Percentiles rank a stretch among this genome's conserved stretches.
Conservation (phyloP, 2,113 vertebrate genomes). For the Chaetodon auriga region DNA sequence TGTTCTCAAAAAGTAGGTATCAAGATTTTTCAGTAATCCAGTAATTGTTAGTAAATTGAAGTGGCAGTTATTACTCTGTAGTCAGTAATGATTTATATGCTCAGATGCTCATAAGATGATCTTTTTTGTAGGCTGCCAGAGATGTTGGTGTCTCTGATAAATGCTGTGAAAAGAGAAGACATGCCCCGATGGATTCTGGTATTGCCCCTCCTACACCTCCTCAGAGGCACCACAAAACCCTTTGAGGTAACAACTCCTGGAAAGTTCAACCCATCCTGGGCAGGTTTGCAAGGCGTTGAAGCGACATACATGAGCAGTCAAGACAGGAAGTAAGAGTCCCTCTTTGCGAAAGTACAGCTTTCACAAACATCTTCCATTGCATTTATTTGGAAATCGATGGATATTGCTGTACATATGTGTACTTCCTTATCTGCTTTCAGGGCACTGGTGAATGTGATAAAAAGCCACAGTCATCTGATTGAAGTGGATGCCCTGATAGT, state of each 20-base stretch:
- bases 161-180: accelerated
- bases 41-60: neutral
- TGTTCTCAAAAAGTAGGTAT: conserved; percentile 68
- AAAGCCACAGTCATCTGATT: conserved; percentile 77
- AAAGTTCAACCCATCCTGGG: conserved; percentile 75
- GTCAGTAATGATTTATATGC: neutral
- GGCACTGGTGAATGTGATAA: conserved; percentile 77
- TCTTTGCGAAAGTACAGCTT: neutral
- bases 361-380: neutral
- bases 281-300: conserved; percentile 81
- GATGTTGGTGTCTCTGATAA: conserved; percentile 46
- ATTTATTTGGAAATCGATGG: neutral
- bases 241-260: conserved; percentile 44
- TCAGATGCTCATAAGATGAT: neutral
- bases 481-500: conserved; percentile 78
- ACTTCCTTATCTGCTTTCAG: conserved; percentile 49
- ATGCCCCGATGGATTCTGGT: conserved; percentile 77
- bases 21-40: neutral
- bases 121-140: conserved; percentile 67
- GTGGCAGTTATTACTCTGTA: too few relatives aligned
- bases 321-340: conserved; percentile 57
- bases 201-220: conserved; percentile 82
- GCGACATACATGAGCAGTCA: neutral
- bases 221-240: conserved; percentile 68
- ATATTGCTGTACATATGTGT: neutral